phyloP scores from a whole-genome alignment of 2,797 vertebrate species.

The Pipistrellus pipistrellus region DNA sequence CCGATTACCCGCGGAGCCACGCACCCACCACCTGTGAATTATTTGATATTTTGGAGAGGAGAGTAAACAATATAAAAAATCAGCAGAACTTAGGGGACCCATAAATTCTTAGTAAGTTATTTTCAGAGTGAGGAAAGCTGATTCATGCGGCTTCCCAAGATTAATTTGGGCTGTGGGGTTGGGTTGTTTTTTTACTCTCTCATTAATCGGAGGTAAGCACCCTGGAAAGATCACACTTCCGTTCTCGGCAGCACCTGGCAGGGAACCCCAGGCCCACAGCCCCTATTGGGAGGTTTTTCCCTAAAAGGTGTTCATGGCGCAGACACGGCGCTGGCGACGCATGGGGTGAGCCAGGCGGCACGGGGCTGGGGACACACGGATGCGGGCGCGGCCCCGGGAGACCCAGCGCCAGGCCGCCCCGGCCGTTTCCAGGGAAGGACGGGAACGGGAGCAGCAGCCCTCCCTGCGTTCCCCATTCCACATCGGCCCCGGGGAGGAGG shows the following conservation, averaged over 20 bases:
- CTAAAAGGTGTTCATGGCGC: not conserved
- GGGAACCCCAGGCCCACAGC: conserved; percentile 71
- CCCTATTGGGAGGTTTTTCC: conserved; percentile 51
- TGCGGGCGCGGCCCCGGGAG: accelerated
- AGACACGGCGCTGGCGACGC: not conserved
- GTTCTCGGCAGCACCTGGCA: conserved; percentile 63
- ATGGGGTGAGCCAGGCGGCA: not conserved
- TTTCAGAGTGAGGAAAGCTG: conserved; percentile 80
- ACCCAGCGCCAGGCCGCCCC: accelerated
- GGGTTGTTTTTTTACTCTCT: conserved; percentile 50
- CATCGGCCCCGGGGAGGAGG: not conserved
- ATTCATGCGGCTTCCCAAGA: conserved; percentile 81
- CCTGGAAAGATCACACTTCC: conserved; percentile 72
- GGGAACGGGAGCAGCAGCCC: not conserved
- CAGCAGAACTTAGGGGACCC: conserved; percentile 84
- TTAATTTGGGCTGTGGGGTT: conserved; percentile 73
- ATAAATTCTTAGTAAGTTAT: conserved; percentile 83
- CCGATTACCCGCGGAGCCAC: conserved; percentile 76
- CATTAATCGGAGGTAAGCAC: conserved; percentile 80
- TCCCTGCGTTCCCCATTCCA: not conserved
- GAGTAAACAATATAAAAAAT: conserved; percentile 85
- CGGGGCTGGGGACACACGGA: accelerated
- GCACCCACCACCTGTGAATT: conserved; percentile 80
- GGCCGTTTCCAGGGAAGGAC: not conserved
- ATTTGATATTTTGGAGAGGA: conserved; percentile 78